Evolutionary conservation across 1,140 invertebrate species (phyloP), one percentile per base, ranked within the genome.

Genomic region (Lepidurus couesii): DNA sequence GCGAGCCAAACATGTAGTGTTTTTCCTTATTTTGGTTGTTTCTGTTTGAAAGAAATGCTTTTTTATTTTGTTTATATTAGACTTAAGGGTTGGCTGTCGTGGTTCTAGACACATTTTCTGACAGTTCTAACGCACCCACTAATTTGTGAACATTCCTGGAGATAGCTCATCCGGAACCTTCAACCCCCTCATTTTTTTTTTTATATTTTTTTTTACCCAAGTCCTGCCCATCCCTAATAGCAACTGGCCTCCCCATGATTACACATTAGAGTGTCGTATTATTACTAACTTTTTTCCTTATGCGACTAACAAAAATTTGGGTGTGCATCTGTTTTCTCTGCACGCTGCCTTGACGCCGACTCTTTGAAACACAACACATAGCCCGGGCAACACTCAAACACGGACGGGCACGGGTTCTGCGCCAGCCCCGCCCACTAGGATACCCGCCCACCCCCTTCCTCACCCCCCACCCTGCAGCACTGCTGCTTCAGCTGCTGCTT

Each of bases 401-500:
- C 47, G 75, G 42, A 79, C 53, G 53, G 53, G 53, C 53, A 21
- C 21, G 53, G 53, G 53, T 21, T 13, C 53, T 65, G 53, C 53
- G 83, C 84, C 82, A 85, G 82, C 82, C 84, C 80, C 84, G 86
- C 80, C 81, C 86, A 83, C 83, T 87, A 83, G 80, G 80, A 83
- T 80, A 82, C 24, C 77, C 76, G 83, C 85, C 86, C 81, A 86
- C 84, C 83, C 87, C 83, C 85, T 85, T 87, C 85, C 83, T 87
- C 86, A 85, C 87, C 89, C 90, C 85, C 86, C 90, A 86, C 89
- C 92, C 85, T 65, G 53, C 53, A 65, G 53, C n/a, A n/a, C 53
- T 16, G n/a, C 53, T 9, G 16, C 53, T 65, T 65, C 53, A n/a
- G 16, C 53, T 16, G 16, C 53, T 9, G 8, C 53, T 21, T 10